These are phyloP conservation scores for Ctenopoma kingsleyae DNA, from an alignment of 2,797 vertebrate genomes.

Conservation along the genomic window DNA sequence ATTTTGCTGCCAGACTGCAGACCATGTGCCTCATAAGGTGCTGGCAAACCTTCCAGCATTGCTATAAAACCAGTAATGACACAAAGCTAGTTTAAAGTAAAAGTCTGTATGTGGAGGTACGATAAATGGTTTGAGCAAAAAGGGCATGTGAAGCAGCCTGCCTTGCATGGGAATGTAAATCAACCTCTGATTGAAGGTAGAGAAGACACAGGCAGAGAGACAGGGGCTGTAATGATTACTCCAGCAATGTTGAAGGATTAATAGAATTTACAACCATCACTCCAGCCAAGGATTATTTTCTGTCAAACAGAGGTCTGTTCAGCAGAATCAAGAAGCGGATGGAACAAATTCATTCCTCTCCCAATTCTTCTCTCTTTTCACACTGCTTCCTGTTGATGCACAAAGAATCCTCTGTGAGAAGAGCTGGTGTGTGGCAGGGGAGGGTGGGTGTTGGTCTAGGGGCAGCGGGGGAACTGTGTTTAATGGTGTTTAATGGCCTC, in stretches of 20 bases:
- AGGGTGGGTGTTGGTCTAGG: slow-evolving; percentile 21
- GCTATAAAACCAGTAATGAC: slow-evolving; percentile 62
- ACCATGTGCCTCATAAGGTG: slow-evolving; percentile 14
- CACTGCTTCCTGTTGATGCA: slow-evolving; percentile 61
- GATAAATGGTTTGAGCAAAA: slow-evolving; percentile 17
- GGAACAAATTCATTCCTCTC: slow-evolving; percentile 65
- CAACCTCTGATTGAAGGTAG: slow-evolving; percentile 26
- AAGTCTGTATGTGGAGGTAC: slow-evolving; percentile 3
- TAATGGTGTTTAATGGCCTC: slow-evolving; percentile 17
- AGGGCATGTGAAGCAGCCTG: slow-evolving; percentile 16
- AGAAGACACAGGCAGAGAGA: slow-evolving; percentile 23
- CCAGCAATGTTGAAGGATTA: slow-evolving; percentile 48
- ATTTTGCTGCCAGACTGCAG: slow-evolving; percentile 3
- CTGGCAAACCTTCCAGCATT: slow-evolving; percentile 49
- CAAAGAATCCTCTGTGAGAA: slow-evolving; percentile 76
- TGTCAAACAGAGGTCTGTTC: slow-evolving; percentile 68
- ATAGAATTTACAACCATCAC: slow-evolving; percentile 56
- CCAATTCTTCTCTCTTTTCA: slow-evolving; percentile 65
- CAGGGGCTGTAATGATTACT: slow-evolving; percentile 40
- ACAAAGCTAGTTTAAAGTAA: slow-evolving; percentile 16
- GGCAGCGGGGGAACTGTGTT: slow-evolving; percentile 26
- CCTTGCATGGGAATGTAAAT: slow-evolving; percentile 49
- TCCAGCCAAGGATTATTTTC: slow-evolving; percentile 59
- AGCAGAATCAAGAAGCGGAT: slow-evolving; percentile 53
- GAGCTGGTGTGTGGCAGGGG: slow-evolving; percentile 53